These are phyloP conservation scores for Clinocottus analis DNA, from an alignment of 2,113 vertebrate species.

Conservation along the genomic window DNA sequence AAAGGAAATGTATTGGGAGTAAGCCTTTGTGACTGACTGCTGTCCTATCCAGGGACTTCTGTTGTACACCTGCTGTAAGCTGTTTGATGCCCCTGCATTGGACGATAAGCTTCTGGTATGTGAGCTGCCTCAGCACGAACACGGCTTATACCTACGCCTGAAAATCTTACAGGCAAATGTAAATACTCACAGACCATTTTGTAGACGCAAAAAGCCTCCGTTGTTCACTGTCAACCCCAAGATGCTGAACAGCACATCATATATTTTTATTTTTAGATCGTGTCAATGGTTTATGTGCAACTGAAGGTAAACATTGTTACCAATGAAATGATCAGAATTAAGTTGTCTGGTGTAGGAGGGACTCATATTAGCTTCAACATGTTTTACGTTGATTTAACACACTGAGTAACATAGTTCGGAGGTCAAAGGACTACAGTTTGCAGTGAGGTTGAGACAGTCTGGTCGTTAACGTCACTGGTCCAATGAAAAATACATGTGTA, in stretches of 20 bases:
- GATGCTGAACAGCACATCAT: background rate
- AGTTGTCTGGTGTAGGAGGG: background rate
- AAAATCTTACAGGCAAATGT: slow-evolving; percentile 44
- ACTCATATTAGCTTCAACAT: background rate
- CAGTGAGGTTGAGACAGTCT: background rate
- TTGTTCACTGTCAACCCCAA: slow-evolving; percentile 5
- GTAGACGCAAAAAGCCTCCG: background rate
- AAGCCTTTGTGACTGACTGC: slow-evolving; percentile 57
- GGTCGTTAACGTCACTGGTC: background rate
- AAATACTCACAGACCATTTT: slow-evolving; percentile 40
- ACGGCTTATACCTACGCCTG: slow-evolving; percentile 29
- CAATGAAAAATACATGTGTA: background rate
- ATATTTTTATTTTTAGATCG: background rate
- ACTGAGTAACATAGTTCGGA: background rate
- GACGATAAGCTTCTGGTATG: slow-evolving; percentile 57
- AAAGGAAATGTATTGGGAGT: slow-evolving; percentile 32
- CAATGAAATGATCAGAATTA: background rate
- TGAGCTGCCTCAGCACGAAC: slow-evolving; percentile 56
- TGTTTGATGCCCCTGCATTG: slow-evolving; percentile 53
- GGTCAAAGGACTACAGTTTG: background rate
- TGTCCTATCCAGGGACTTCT: slow-evolving; percentile 43
- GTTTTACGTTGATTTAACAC: background rate
- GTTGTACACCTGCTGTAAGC: slow-evolving; percentile 66
- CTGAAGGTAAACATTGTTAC: background rate
- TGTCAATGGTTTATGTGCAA: background rate